Base-by-base conservation (phyloP, 2,113 vertebrate species). In the Sebastes fasciatus region DNA sequence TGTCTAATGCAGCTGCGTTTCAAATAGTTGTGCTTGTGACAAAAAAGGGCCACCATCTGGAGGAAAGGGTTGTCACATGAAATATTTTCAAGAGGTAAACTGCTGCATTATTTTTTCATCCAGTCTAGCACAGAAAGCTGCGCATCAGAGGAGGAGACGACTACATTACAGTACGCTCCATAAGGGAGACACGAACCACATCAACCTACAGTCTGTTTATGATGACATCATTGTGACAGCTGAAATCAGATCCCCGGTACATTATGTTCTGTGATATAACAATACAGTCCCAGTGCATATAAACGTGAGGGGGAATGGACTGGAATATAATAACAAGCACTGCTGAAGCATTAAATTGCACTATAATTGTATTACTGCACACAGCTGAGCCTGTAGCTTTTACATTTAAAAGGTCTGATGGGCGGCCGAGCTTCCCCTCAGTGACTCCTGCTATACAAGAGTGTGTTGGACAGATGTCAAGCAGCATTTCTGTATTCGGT, bases 121-220 rank as follows among this genome's bases (percentile, higher is more conserved):
- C 52, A 45, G 23, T 76, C 64, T 51, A 48, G 11, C n/a, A 54
- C 58, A 67, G 64, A 48, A 21, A 65, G 11, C 26, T 67, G 54
- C 76, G 76, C 79, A 72, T 78, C 79, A 82, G 68, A 82, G 75
- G 82, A 45, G 67, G 67, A 66, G 45, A 79, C 68, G 19, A 48
- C 16, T n/a, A 85, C 85, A 62, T 80, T 63, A 75, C 42, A 77
- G 78, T 57, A 48, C 5, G 23, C 5, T 79, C 90, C 84, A 85
- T 86, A 13, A 83, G 90, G 86, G 85, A 91, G 84, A 90, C 84
- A 91, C 23, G 61, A 84, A 63, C 86, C 82, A 66, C 42, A 64
- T 61, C 80, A 74, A 69, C 62, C 74, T 70, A 60, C 69, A 21
- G 79, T 61, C 68, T 85, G 60, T n/a, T 66, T 67, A 55, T 71